phyloP scores from a whole-genome alignment of 2,888 invertebrate species.

The Phyllotreta cruciferae region DNA sequence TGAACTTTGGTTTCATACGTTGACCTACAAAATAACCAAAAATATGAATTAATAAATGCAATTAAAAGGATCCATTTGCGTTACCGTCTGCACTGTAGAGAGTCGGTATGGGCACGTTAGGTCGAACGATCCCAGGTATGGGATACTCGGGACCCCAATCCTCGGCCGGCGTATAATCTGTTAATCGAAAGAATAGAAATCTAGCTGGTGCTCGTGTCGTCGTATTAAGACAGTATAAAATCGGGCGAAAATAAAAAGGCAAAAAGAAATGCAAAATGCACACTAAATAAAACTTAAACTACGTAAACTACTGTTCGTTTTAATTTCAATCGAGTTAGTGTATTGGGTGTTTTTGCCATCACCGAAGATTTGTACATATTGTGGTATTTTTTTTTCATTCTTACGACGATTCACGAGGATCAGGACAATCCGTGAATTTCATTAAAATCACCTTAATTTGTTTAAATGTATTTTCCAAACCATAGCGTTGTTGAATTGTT shows the following conservation, averaged over 20 bases:
- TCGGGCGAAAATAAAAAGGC: no score
- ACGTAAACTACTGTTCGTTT: no score
- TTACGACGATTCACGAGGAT: no score
- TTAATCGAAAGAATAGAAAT: slow-evolving; percentile 47
- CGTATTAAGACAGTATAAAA: background rate
- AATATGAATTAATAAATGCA: background rate
- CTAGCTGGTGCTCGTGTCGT: slow-evolving; percentile 13
- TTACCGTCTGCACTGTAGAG: slow-evolving; percentile 78
- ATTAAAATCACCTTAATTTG: no score
- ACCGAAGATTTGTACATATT: no score
- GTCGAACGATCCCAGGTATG: slow-evolving; percentile 62
- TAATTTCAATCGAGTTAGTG: no score
- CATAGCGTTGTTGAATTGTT: no score
- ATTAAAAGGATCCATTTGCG: slow-evolving; percentile 35
- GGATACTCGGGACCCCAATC: slow-evolving; percentile 73
- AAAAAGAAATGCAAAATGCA: slow-evolving; percentile 24
- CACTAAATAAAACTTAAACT: no score
- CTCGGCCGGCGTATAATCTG: slow-evolving; percentile 62
- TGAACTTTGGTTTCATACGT: slow-evolving; percentile 71
- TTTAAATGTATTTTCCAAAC: no score
- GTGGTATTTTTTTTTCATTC: no score
- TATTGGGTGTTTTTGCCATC: no score
- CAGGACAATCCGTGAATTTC: no score
- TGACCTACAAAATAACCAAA: slow-evolving; percentile 54
- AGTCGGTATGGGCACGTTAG: slow-evolving; percentile 80